Base-by-base conservation (phyloP, 2,113 vertebrate genomes). In the Tachycineta bicolor region DNA sequence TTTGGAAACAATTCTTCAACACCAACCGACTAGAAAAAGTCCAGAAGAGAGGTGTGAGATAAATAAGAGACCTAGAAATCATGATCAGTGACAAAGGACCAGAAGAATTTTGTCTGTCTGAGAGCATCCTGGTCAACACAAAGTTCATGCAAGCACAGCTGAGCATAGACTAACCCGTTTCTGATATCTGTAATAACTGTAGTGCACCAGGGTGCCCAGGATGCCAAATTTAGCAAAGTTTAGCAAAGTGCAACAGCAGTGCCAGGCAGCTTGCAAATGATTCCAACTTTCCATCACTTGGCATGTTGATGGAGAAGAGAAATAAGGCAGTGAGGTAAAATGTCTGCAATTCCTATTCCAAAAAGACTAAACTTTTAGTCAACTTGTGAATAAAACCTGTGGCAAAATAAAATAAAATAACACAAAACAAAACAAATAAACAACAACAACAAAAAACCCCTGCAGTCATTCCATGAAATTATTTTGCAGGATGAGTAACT, bases 401-500 rank as follows among this genome's bases (percentile, higher is more conserved):
- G 70, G 21, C 33, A 70, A 93, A 87, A 75, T 63, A 10, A 74
- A 90, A 37, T 37, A 37, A 37, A 37, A 37, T 37, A 37, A 37
- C 37, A 37, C 37, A 37, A 37, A 37, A 37, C 37, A 37, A 37
- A 37, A 37, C 37, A 37, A 37, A 37, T 10, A 37, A 37, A 37
- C 37, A 37, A 37, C 7, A 7, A 37, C 7, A 37, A 7, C 7
- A 37, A 58, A 56, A 37, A 26, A n/a, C 15, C 0, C 1, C 52
- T 68, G 39, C 26, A 70, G 43, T 47, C 29, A 41, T 75, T 93
- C 62, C 21, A 68, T 63, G 15, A 56, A 56, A 75, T 71, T 91
- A 79, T 87, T 84, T 91, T 84, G 65, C 49, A 47, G 81, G 19
- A 52, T 92, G n/a, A 94, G 58, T 90, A 93, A 80, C 14, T 24